Conservation (phyloP, 1,140 invertebrate genomes). For the Aphidius gifuensis region DNA sequence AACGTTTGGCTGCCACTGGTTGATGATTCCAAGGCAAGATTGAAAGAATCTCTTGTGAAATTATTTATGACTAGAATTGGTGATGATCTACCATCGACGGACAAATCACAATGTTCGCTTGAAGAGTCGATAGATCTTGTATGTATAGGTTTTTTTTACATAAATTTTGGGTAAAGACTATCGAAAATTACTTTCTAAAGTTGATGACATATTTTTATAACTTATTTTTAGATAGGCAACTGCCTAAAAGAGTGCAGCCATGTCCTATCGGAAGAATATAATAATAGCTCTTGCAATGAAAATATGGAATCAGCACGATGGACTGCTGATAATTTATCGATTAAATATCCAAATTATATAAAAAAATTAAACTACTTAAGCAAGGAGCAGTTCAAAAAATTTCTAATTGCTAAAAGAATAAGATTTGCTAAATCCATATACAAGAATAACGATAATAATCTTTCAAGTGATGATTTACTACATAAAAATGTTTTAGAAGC, state of each 20-base stretch:
- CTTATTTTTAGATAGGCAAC: conserved; percentile 34
- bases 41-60: conserved; percentile 53
- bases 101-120: conserved; percentile 30
- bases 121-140: conserved; percentile 41
- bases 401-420: conserved; percentile 31
- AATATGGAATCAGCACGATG: conserved; percentile 23
- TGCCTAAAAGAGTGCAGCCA: conserved; percentile 34
- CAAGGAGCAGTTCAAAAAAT: conserved; percentile 32
- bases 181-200: not conserved
- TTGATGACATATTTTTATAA: not conserved
- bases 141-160: conserved; percentile 37
- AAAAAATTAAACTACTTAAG: conserved; percentile 32
- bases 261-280: not conserved
- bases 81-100: conserved; percentile 26
- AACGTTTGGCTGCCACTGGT: conserved; percentile 85
- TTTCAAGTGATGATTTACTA: not conserved
- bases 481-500: conserved; percentile 28
- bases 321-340: conserved; percentile 31
- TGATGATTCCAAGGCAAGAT: conserved; percentile 45
- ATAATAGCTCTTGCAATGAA: conserved; percentile 16
- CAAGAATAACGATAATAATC: not conserved
- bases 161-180: not conserved
- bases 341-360: conserved; percentile 34
- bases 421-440: conserved; percentile 26
- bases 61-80: conserved; percentile 45